A percentile compares a stretch with the other conserved stretches of the same genome.
These are phyloP conservation scores for Okapia johnstoni DNA, from an alignment of 2,113 vertebrate species.

Conservation along the genomic window DNA sequence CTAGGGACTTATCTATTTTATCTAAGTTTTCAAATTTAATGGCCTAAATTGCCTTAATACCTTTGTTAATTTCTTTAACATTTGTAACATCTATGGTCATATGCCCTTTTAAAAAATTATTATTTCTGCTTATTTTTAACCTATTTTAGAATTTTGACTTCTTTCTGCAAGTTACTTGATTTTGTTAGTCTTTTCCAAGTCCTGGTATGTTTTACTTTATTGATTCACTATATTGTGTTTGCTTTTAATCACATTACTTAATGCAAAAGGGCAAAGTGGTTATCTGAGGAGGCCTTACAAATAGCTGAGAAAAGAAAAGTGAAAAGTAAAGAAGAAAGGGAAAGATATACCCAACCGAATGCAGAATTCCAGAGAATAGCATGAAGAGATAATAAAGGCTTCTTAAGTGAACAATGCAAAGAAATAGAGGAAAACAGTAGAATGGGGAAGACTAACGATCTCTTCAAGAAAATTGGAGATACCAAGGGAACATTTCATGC, in stretches of 20 bases:
- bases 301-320: not conserved
- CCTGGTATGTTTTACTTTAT: not conserved
- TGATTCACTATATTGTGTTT: not conserved
- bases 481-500: not conserved
- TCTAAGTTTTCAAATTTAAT: not conserved
- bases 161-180: not conserved
- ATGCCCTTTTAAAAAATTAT: not conserved
- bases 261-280: not conserved
- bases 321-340: not conserved
- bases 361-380: not conserved
- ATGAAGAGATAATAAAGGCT: not conserved
- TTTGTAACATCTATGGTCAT: not conserved
- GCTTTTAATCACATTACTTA: not conserved
- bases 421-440: not conserved
- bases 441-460: not conserved
- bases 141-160: not conserved
- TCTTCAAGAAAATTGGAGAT: not conserved
- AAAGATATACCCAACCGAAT: not conserved
- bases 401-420: not conserved
- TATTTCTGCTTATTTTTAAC: constrained; percentile 1
- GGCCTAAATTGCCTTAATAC: not conserved
- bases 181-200: not conserved
- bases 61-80: not conserved
- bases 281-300: not conserved
- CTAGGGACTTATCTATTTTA: not conserved